A percentile compares a stretch with the other conserved stretches of the same genome.
Conservation (phyloP, 2,113 vertebrate genomes). For the Xiphophorus hellerii region DNA sequence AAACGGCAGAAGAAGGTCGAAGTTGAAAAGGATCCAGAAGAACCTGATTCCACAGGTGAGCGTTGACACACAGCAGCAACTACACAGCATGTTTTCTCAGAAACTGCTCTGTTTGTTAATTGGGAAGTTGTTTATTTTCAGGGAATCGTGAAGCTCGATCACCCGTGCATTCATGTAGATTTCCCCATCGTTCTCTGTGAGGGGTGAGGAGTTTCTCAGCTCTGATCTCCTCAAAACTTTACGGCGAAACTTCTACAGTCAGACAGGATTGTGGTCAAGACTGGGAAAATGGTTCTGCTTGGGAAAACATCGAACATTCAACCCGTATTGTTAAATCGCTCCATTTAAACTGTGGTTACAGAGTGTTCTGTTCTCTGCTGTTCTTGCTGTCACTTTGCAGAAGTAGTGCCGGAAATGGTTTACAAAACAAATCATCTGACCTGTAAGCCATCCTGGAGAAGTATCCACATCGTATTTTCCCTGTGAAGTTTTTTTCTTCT, state of each 20-base stretch:
- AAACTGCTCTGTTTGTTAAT: neutral
- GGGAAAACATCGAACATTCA: conserved; percentile 13
- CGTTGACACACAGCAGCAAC: too few species aligned
- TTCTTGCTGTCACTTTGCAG: conserved; percentile 37
- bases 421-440: conserved; percentile 44
- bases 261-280: neutral
- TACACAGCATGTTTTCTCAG: neutral
- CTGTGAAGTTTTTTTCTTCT: conserved; percentile 8
- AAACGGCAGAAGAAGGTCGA: conserved; percentile 94
- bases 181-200: conserved; percentile 97
- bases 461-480: conserved; percentile 36
- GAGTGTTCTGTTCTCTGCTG: conserved; percentile 18
- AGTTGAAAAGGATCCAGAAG: conserved; percentile 96
- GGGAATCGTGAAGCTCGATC: conserved; percentile 94
- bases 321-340: conserved; percentile 21
- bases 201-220: conserved; percentile 81
- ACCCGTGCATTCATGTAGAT: conserved; percentile 94
- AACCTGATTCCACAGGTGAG: conserved; percentile 98
- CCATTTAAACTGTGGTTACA: conserved; percentile 20
- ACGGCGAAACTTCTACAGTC: conserved; percentile 14
- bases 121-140: conserved; percentile 55
- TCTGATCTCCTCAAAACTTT: conserved; percentile 15
- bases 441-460: conserved; percentile 56
- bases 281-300: conserved; percentile 3
- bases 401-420: conserved; percentile 41